phyloP scores from a whole-genome alignment of 2,113 vertebrate species.

The Gorsachius goisagi region DNA sequence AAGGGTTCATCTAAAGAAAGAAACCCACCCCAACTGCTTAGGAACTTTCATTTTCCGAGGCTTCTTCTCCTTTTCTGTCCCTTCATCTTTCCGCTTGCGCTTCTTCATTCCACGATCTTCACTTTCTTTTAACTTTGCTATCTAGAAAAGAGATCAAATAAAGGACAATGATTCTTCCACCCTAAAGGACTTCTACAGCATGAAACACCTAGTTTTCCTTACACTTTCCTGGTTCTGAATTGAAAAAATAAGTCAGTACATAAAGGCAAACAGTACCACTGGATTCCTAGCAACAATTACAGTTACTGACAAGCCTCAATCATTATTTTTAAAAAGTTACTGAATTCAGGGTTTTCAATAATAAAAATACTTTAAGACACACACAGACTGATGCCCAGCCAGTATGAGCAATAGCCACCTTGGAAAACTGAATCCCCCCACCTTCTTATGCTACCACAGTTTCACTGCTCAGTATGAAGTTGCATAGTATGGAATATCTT shows the following conservation, averaged over 20 bases:
- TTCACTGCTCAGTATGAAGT: neutral
- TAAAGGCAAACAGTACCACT: neutral
- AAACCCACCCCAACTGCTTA: constrained; percentile 86
- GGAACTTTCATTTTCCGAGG: constrained; percentile 89
- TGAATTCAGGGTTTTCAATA: neutral
- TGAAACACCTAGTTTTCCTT: neutral
- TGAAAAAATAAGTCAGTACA: neutral
- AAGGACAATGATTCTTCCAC: neutral
- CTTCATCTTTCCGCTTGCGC: constrained; percentile 91
- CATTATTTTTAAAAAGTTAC: neutral
- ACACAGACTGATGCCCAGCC: neutral
- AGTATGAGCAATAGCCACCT: neutral
- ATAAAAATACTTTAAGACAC: neutral
- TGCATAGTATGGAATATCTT: neutral
- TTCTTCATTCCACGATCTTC: constrained; percentile 91
- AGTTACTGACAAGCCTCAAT: neutral
- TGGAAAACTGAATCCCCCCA: neutral
- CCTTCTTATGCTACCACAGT: neutral
- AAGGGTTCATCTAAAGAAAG: neutral
- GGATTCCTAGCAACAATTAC: neutral
- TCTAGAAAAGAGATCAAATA: constrained; percentile 49
- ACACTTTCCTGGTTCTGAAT: neutral
- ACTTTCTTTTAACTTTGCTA: constrained; percentile 87
- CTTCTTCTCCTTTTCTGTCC: constrained; percentile 89
- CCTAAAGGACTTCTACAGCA: neutral